phyloP scores from a whole-genome alignment of 2,797 vertebrate genomes.

The Rhynchotus rufescens region DNA sequence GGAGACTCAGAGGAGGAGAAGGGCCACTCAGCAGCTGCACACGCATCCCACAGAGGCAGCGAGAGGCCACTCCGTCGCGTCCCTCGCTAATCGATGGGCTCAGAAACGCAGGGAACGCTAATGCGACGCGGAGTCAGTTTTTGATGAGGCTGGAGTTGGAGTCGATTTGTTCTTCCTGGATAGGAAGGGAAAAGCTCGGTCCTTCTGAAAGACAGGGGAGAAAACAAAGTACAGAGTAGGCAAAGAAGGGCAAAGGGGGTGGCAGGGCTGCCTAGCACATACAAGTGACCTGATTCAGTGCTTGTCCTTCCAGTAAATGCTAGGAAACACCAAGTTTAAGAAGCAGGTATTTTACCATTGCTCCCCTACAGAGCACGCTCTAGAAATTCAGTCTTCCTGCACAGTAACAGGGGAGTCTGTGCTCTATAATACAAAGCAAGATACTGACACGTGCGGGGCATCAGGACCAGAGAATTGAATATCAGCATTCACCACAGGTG shows the following conservation, averaged over 20 bases:
- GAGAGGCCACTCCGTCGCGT: neutral
- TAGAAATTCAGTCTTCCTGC: neutral
- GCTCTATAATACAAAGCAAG: neutral
- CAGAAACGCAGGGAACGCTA: neutral
- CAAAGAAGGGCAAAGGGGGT: neutral
- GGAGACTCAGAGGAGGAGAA: neutral
- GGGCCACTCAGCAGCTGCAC: neutral
- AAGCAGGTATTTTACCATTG: neutral
- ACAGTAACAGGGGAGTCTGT: neutral
- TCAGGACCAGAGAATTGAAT: neutral
- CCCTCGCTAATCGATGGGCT: neutral
- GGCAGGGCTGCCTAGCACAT: neutral
- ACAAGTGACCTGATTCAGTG: neutral
- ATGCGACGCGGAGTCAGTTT: neutral
- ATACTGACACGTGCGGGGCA: neutral
- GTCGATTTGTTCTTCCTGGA: constrained; percentile 78
- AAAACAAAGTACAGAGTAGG: neutral
- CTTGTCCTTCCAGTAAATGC: neutral
- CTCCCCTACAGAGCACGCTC: neutral
- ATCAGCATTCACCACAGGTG: neutral
- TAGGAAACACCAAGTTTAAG: neutral
- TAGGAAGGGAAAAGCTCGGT: constrained; percentile 67
- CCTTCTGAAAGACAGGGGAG: constrained; percentile 54
- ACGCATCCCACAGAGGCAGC: neutral
- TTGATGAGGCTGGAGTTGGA: constrained; percentile 71